phyloP scores from a whole-genome alignment of 2,113 vertebrate species.

The Panthera uncia region DNA sequence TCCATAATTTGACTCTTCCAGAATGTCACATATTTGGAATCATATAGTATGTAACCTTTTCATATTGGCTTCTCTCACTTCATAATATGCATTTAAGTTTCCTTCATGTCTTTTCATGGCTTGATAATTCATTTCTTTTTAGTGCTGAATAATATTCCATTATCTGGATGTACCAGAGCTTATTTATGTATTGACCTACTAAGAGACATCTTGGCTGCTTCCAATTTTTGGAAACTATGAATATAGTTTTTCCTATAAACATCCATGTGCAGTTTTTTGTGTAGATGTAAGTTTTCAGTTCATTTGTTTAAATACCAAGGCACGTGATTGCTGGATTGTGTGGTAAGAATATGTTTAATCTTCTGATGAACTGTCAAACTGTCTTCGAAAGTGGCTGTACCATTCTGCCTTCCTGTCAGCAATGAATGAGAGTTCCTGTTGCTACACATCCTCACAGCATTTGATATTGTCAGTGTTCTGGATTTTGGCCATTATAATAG shows the following conservation, averaged over 20 bases:
- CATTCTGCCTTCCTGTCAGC: neutral
- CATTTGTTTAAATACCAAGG: neutral
- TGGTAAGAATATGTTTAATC: neutral
- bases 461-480: neutral
- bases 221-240: neutral
- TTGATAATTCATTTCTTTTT: neutral
- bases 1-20: neutral
- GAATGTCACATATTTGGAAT: neutral
- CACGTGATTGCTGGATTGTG: too few species aligned
- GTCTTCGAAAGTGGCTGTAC: neutral
- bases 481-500: neutral
- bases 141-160: neutral
- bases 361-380: neutral
- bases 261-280: neutral
- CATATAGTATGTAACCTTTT: neutral
- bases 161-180: neutral
- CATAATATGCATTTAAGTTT: neutral
- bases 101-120: neutral
- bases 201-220: neutral
- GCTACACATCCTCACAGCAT: neutral
- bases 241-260: neutral
- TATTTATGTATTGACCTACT: neutral
- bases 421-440: neutral
- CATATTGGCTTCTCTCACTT: neutral
- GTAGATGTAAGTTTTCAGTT: neutral